Conservation (phyloP, 2,113 vertebrate genomes). For the Elephas maximus region DNA sequence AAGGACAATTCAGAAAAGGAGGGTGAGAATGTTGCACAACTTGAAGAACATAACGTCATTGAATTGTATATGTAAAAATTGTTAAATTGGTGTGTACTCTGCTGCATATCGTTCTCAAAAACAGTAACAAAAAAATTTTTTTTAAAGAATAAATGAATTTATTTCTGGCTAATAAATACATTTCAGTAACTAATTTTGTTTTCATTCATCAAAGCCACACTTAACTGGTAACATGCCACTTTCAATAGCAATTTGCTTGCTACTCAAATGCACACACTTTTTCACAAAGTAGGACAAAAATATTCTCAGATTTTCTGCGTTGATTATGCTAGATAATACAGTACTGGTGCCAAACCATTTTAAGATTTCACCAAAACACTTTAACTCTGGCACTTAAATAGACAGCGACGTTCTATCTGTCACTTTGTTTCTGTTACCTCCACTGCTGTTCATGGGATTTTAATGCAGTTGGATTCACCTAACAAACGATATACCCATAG, state of each 20-base stretch:
- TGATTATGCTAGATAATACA: neutral
- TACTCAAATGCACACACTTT: neutral
- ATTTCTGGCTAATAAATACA: neutral
- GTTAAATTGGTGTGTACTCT: neutral
- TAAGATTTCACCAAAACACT: constrained; percentile 44
- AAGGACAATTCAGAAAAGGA: neutral
- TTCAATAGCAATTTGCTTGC: constrained; percentile 35
- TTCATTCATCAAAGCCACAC: constrained; percentile 47
- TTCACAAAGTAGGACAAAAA: neutral
- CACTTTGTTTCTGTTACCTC: constrained; percentile 23
- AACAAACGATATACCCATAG: constrained; percentile 38
- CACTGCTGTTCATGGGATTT: neutral
- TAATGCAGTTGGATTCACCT: constrained; percentile 7
- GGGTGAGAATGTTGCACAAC: too few species aligned
- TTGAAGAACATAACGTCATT: neutral
- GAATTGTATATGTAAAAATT: neutral
- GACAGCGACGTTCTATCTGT: neutral
- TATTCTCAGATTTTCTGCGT: neutral
- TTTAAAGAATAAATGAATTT: neutral
- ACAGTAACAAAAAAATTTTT: neutral
- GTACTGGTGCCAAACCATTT: neutral
- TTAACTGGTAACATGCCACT: neutral
- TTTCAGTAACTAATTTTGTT: constrained; percentile 20
- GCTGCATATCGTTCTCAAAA: neutral
- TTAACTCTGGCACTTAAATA: neutral